phyloP scores from a whole-genome alignment of 2,113 vertebrate species.

The Chaetops frenatus region DNA sequence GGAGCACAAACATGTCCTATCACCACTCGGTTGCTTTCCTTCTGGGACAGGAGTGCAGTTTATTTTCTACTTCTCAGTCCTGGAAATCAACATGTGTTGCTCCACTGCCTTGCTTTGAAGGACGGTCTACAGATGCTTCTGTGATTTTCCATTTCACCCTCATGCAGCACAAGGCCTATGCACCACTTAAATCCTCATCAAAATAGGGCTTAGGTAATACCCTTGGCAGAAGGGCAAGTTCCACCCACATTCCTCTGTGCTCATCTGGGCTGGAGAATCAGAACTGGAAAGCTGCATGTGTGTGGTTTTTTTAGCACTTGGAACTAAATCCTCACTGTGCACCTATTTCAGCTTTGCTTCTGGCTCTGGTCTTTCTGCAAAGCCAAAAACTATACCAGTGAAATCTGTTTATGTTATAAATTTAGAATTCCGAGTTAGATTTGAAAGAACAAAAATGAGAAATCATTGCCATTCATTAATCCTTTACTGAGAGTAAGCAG shows the following conservation, averaged over 20 bases:
- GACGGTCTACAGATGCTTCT: neutral
- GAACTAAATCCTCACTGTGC: neutral
- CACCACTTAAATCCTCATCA: conserved; percentile 38
- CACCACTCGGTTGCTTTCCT: neutral
- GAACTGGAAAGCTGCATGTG: neutral
- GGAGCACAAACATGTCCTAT: fast-evolving
- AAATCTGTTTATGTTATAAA: neutral
- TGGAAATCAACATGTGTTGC: neutral
- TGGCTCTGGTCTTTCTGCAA: neutral
- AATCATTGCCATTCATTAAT: neutral
- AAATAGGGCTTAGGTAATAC: conserved; percentile 51
- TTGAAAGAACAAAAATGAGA: neutral
- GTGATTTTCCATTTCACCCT: conserved; percentile 38
- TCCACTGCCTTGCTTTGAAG: neutral
- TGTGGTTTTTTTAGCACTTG: neutral
- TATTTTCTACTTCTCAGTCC: neutral
- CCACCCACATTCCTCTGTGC: conserved; percentile 59
- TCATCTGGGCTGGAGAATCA: conserved; percentile 41
- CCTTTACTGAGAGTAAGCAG: neutral
- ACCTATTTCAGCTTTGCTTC: neutral
- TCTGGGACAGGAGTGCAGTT: neutral
- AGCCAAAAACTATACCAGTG: neutral
- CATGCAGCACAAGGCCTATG: neutral
- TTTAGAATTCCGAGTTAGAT: neutral
- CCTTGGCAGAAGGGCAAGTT: conserved; percentile 43